Base-by-base conservation (phyloP, 2,113 vertebrate species). In the Anarrhichthys ocellatus region DNA sequence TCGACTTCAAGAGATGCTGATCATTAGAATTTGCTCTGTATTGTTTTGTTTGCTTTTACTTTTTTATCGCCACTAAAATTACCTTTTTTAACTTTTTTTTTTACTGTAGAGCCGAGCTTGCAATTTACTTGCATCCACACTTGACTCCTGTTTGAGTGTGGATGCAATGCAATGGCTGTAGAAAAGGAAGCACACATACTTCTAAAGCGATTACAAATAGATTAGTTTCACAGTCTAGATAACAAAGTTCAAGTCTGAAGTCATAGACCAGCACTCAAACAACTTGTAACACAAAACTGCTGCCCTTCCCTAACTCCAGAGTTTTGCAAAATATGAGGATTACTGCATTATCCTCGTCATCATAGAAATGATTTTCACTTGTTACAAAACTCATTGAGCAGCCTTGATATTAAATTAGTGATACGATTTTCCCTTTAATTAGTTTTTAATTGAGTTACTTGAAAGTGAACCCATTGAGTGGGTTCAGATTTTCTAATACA, bases 121-220 rank as follows among this genome's bases (percentile, higher is more conserved):
- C 10, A 9, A 17, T 50, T 73, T 66, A 42, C 27, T 61, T 24
- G 52, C 17, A 18, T 58, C 54, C n/a, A 27, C 11, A 24, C 9
- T 56, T n/a, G 13, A 27, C 54, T 58, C 10, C 24, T 52, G 15
- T 64, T 76, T 40, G 24, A 59, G 29, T 46, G 18, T 66, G 38
- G 44, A 74, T 46, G 29, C 36, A 52, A 17, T 54, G 63, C 17
- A 61, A 15, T 42, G 42, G 7, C 24, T 78, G 24, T 61, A 36
- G 54, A 36, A 69, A 70, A 50, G 27, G 1, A 67, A 63, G 52
- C 62, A 44, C 3, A 42, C 34, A 64, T 63, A 29, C 63, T 15
- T 62, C 58, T 62, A 73, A 79, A 70, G 52, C 1, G 7, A 76
- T 78, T 78, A 36, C 63, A 72, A 69, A 78, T 56, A 32, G 22